Evolutionary conservation across 35 echinoderm and acorn worm species (phyloP), one percentile per base, ranked within the genome.

Genomic region (Eucidaris tribuloides): DNA sequence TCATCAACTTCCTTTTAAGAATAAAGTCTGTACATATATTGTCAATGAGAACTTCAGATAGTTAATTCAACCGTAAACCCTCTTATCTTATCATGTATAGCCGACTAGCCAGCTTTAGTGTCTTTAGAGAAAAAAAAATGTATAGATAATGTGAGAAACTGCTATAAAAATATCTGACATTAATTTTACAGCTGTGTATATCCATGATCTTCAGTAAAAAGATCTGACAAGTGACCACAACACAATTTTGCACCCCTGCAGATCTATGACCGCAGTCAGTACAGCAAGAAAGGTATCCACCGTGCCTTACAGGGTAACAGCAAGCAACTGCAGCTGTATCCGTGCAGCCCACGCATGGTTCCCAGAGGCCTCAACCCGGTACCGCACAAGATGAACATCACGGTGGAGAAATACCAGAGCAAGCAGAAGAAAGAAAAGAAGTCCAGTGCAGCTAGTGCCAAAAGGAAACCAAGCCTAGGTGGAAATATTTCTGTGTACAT

Each of bases 371-470:
- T 99, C 33, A 63, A 93, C 42, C 96, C 96, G 29, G 32, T 59
- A 36, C 76, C 87, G 41, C 87, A 93, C 60, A 90, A 99, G 91
- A 99, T 99, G 96, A 55, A 88, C 63, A 93, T 99, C 54, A 80
- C 83, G 0, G 62, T 93, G 25, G 58, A 87, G 38, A 37, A 87
- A n/a, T 91, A 71, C 15, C 27, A 61, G 20, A 83, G 77, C 30
- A 85, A 85, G n/a, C 35, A 78, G n/a, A 85, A 89, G 46, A 84
- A 29, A 3, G 62, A 58, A 4, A 83, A 37, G 30, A 71, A 58
- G 11, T 54, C 63, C 4, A 7, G 27, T 66, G 14, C 40, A 32
- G 30, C 61, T 34, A 64, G 61, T n/a, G 29, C 2, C 40, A 74
- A 44, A 36, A 38, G 3, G 66, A 80, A 59, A 60, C 56, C 33